Conservation (phyloP, 2,113 vertebrate species). For the Sinosuthora webbiana region DNA sequence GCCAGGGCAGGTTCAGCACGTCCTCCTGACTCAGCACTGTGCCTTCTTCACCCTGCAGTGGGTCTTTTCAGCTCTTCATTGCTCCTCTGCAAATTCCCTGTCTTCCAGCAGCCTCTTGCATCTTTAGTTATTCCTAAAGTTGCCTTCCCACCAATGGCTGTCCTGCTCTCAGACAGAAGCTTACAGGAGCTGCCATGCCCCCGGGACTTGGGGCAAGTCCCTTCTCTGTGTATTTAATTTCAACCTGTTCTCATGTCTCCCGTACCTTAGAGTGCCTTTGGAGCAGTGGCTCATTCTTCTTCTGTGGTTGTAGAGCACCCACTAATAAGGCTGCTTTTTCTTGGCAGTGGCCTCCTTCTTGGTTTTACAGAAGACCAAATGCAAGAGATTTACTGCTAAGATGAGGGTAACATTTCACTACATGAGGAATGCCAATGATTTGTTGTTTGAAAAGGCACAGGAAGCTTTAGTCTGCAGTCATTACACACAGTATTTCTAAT, state of each 20-base stretch:
- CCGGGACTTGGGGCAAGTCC: not conserved
- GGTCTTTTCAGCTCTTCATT: not conserved
- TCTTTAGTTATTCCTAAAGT: not conserved
- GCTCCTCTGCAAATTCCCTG: not conserved
- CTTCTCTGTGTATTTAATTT: not conserved
- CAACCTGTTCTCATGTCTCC: not conserved
- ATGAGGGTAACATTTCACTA: not conserved
- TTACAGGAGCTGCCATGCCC: not conserved
- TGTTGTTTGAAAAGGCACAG: not conserved
- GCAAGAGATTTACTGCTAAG: not conserved
- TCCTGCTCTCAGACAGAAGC: not conserved
- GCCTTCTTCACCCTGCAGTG: not conserved
- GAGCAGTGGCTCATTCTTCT: not conserved
- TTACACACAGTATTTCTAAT: not conserved
- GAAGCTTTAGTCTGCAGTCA: not conserved
- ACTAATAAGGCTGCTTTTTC: not conserved
- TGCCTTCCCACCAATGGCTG: not conserved
- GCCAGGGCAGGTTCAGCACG: not conserved
- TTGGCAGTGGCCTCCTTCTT: not conserved
- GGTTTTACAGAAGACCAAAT: not conserved
- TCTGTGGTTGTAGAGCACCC: not conserved
- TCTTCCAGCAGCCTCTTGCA: not conserved
- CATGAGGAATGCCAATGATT: not conserved
- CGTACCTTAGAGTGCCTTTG: not conserved
- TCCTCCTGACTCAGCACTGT: rapidly evolving